These are phyloP conservation scores for Agrotis segetum DNA, from an alignment of 2,888 invertebrate species.

Conservation along the genomic window DNA sequence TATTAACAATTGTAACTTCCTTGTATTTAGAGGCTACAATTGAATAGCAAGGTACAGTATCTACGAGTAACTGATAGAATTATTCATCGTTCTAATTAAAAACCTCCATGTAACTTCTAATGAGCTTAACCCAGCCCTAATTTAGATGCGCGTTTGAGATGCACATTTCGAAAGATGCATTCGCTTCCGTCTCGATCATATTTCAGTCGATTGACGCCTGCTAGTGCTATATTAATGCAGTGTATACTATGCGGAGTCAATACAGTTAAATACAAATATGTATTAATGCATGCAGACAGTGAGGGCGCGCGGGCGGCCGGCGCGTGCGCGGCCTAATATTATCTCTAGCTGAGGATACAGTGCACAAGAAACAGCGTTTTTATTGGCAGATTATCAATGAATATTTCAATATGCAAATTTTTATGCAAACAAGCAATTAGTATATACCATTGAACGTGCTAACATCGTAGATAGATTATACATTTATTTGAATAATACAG, in stretches of 20 bases:
- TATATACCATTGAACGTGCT: neutral
- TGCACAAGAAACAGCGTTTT: conserved; percentile 50
- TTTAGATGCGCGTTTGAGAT: conserved; percentile 29
- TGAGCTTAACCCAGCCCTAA: conserved; percentile 30
- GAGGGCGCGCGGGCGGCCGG: conserved; percentile 66
- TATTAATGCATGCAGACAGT: conserved; percentile 73
- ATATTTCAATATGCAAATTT: neutral
- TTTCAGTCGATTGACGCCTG: conserved; percentile 59
- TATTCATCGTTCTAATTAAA: conserved; percentile 3
- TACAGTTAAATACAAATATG: conserved; percentile 72
- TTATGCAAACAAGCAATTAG: neutral
- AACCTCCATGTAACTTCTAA: conserved; percentile 27
- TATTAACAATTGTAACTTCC: neutral
- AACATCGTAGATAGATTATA: neutral
- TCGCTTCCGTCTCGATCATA: conserved; percentile 53
- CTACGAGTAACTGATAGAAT: neutral
- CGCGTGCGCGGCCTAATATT: conserved; percentile 72
- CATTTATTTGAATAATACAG: no score
- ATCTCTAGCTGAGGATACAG: conserved; percentile 54
- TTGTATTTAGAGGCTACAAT: neutral
- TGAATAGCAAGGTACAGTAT: neutral
- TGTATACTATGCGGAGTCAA: conserved; percentile 72
- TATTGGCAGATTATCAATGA: neutral
- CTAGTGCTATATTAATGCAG: conserved; percentile 46
- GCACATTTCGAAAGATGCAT: conserved; percentile 47